Evolutionary conservation across 2,113 vertebrate species (phyloP), one percentile per base, ranked within the genome.

Genomic region (Dicentrarchus labrax): DNA sequence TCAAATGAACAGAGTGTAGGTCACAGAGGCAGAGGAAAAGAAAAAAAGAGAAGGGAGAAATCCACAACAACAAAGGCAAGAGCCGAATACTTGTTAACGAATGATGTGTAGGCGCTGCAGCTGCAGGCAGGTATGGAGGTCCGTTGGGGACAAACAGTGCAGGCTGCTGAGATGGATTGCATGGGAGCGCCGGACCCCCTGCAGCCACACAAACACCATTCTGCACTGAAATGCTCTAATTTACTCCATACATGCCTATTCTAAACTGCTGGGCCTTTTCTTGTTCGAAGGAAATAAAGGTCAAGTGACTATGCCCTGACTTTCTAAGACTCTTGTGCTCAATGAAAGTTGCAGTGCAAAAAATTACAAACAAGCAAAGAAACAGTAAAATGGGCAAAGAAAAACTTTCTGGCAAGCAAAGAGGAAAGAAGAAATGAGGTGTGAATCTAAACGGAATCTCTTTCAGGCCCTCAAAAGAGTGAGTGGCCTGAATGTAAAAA

Each of bases 51-150:
- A 86, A 56, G 66, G 61, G 67, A 89, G 82, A 92, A 86, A 88
- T 81, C 68, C 82, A 91, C 72, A 81, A 88, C 89, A 91, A 89
- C 87, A 94, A 91, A 93, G 88, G 88, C 69, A 9, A 83, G 66
- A 92, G 86, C 70, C 51, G 84, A 92, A 89, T 83, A 91, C 91
- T 89, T 90, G 90, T 93, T 95, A 95, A 90, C 85, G 88, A 93
- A 94, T 93, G 92, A 94, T 94, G 93, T 93, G 94, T 94, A 88
- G 94, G 93, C 88, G 91, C 92, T 81, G 88, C 89, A 91, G 90
- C 90, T 92, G 90, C 87, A 91, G 90, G 94, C 94, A 92, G 90
- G 91, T 93, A 95, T 70, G 88, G 87, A 86, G 82, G 93, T 91
- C 94, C 89, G 65, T 69, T 86, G 91, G 94, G 94, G 92, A 93